Evolutionary conservation across 2,113 vertebrate species (phyloP).

Genomic region (Pica pica): DNA sequence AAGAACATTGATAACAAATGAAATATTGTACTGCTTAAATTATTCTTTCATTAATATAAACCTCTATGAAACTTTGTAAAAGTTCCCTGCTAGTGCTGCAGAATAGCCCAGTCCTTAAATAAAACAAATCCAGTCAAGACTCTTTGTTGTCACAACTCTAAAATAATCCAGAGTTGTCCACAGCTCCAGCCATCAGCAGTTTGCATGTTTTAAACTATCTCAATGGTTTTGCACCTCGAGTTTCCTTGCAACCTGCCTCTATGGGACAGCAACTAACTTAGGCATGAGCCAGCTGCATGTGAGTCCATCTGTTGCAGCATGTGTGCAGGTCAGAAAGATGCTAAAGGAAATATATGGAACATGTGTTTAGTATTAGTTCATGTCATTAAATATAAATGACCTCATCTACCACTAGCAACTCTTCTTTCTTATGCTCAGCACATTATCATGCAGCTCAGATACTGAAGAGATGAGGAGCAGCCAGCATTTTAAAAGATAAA

Average conservation of each 20-base stretch:
- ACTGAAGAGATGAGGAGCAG: not conserved
- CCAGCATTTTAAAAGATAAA: not conserved
- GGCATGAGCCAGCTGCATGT: not conserved
- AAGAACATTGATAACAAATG: not conserved
- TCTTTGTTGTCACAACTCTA: not conserved
- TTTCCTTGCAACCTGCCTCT: not conserved
- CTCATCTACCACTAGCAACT: not conserved
- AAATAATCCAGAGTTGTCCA: not conserved
- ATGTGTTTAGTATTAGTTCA: not conserved
- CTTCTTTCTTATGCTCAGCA: not conserved
- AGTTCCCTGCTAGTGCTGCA: not conserved
- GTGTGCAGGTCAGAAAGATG: not conserved
- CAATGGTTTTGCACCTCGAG: not conserved
- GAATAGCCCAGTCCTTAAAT: not conserved
- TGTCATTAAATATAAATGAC: not conserved
- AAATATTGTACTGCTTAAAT: not conserved
- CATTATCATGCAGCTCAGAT: not conserved
- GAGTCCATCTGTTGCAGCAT: not conserved
- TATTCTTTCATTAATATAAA: not conserved
- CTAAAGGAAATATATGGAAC: not conserved
- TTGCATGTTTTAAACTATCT: not conserved
- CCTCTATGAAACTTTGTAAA: not conserved
- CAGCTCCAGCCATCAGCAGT: not conserved
- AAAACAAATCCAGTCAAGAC: not conserved
- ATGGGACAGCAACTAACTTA: not conserved